Percentiles rank a stretch among this genome's conserved stretches.
Conservation (phyloP, 2,113 vertebrate species). For the Emydocephalus ijimae region DNA sequence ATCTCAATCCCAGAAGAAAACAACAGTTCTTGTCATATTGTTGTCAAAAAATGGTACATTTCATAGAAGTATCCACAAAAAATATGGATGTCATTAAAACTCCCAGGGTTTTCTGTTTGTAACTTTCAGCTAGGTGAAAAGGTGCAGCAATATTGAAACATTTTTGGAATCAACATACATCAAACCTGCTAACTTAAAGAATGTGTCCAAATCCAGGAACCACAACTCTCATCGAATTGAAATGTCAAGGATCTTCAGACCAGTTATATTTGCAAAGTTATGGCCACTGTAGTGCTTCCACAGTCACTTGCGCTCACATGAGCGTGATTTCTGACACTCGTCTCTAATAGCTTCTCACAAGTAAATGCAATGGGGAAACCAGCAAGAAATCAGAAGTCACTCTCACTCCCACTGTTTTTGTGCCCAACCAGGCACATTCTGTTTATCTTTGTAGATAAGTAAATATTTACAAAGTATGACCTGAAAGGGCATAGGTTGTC, state of each 20-base stretch:
- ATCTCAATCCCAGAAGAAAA: not conserved
- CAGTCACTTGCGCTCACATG: not conserved
- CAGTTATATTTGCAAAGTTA: not conserved
- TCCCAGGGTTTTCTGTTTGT: not conserved
- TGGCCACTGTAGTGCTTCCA: not conserved
- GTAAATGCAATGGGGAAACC: not conserved
- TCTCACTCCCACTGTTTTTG: not conserved
- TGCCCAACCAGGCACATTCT: not conserved
- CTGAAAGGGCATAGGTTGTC: not conserved
- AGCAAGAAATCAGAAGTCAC: not conserved
- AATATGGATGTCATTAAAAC: not conserved
- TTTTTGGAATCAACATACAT: not conserved
- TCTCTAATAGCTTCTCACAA: not conserved
- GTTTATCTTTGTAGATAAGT: not conserved
- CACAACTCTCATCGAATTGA: not conserved
- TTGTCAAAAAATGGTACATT: not conserved
- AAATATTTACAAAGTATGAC: not conserved
- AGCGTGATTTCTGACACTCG: not conserved
- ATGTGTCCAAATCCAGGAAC: not conserved
- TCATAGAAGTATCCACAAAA: not conserved
- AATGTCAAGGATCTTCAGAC: not conserved
- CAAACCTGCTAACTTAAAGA: not conserved
- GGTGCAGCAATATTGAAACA: not conserved
- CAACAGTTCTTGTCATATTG: not conserved
- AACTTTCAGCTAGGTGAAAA: not conserved